Evolutionary conservation across 2,113 vertebrate species (phyloP).

Genomic region (Apaloderma vittatum): DNA sequence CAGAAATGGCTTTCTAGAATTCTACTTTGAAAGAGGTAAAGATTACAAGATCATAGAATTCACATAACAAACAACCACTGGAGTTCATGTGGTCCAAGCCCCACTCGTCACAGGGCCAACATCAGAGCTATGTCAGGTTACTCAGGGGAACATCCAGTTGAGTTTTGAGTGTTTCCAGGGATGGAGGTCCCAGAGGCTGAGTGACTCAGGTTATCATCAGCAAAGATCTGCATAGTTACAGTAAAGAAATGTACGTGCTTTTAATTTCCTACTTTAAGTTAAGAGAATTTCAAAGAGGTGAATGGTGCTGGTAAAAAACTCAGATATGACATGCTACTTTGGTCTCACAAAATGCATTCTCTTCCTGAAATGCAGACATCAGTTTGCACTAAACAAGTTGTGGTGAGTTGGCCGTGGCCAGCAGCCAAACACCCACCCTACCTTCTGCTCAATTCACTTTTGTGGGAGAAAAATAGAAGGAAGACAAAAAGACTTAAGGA

Average conservation of each 20-base stretch:
- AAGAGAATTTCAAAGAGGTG: neutral
- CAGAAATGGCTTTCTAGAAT: neutral
- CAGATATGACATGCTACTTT: neutral
- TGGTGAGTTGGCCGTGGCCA: neutral
- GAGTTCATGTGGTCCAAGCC: neutral
- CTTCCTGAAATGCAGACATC: neutral
- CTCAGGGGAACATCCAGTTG: neutral
- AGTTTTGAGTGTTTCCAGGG: neutral
- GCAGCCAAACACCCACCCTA: neutral
- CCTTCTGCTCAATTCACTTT: neutral
- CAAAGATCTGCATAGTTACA: neutral
- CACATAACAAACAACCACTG: neutral
- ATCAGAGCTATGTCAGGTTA: neutral
- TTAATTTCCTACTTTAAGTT: neutral
- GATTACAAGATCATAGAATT: neutral
- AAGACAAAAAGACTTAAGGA: fast-evolving
- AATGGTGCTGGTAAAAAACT: neutral
- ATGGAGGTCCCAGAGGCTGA: neutral
- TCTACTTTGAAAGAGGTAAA: neutral
- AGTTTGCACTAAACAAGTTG: neutral
- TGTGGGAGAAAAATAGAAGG: neutral
- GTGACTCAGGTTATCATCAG: neutral
- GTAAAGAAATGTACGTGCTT: neutral
- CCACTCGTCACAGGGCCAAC: fast-evolving
- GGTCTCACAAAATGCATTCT: neutral